Evolutionary conservation across 1,140 invertebrate species (phyloP).

Genomic region (Gryllus bimaculatus): DNA sequence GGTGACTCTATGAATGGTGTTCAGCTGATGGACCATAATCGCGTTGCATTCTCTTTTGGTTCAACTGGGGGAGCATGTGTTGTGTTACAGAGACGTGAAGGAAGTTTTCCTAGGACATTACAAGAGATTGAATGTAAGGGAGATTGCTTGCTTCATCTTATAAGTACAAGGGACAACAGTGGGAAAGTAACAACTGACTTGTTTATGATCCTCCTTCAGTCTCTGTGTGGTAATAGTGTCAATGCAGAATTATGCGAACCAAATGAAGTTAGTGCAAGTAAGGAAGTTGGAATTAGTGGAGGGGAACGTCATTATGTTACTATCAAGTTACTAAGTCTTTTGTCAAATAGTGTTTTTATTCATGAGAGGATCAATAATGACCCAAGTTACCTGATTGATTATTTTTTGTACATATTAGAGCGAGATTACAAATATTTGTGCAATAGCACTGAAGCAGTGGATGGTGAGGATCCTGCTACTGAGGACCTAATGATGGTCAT

Average conservation of each 20-base stretch:
- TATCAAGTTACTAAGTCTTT: conserved; percentile 32
- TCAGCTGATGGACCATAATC: conserved; percentile 27
- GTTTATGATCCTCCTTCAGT: conserved; percentile 15
- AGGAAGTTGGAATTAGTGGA: conserved; percentile 7
- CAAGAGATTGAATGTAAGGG: conserved; percentile 5
- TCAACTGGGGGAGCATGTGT: conserved; percentile 28
- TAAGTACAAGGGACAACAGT: conserved; percentile 9
- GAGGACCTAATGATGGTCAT: conserved; percentile 35
- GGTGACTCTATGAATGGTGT: conserved; percentile 20
- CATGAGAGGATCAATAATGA: conserved; percentile 33
- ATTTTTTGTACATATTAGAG: conserved; percentile 27
- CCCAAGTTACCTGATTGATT: conserved; percentile 25
- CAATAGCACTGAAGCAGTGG: conserved; percentile 22
- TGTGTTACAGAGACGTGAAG: not conserved
- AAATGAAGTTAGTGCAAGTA: not conserved
- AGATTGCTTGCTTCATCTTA: conserved; percentile 12
- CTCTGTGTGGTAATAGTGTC: not conserved
- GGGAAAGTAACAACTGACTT: conserved; percentile 14
- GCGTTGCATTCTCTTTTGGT: conserved; percentile 32
- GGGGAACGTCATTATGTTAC: conserved; percentile 25
- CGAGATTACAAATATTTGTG: conserved; percentile 17
- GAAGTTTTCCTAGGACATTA: not conserved
- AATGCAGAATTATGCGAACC: not conserved
- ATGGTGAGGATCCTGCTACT: conserved; percentile 23
- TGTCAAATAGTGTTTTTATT: conserved; percentile 31